Conservation (phyloP, 2,113 vertebrate genomes). For the Nycticorax nycticorax region DNA sequence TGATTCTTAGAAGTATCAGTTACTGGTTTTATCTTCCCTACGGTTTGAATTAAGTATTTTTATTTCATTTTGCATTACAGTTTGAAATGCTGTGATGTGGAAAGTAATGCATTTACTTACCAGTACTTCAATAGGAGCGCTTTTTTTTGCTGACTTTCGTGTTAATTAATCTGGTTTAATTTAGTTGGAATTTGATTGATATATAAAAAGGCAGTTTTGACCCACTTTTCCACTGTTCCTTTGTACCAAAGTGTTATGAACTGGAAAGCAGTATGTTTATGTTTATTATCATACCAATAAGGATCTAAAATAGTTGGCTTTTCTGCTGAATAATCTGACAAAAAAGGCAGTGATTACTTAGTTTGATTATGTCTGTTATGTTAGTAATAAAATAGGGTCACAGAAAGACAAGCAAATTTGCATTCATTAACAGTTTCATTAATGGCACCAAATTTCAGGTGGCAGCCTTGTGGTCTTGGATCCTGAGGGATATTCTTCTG, state of each 20-base stretch:
- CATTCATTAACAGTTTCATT: not conserved
- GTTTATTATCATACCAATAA: not conserved
- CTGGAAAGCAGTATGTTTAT: not conserved
- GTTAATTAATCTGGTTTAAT: slow-evolving; percentile 47
- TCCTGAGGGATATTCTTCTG: not conserved
- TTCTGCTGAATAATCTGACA: not conserved
- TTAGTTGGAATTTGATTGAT: slow-evolving; percentile 7
- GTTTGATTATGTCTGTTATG: not conserved
- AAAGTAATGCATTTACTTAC: not conserved
- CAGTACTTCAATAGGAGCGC: not conserved
- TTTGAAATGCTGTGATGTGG: not conserved
- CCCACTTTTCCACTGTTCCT: not conserved
- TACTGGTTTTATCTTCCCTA: not conserved
- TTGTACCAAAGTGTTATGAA: not conserved
- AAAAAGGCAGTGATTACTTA: not conserved
- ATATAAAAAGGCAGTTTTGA: not conserved
- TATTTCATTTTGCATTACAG: not conserved
- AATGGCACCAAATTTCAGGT: not conserved
- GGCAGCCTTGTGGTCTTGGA: not conserved
- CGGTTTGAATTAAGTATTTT: not conserved
- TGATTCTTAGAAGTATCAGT: not conserved
- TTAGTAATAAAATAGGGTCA: not conserved
- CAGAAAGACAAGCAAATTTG: not conserved
- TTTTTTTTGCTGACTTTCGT: not conserved
- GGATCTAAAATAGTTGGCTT: not conserved